Evolutionary conservation across 2,113 vertebrate genomes (phyloP), one percentile per base, ranked within the genome.

Genomic region (Zonotrichia leucophrys): DNA sequence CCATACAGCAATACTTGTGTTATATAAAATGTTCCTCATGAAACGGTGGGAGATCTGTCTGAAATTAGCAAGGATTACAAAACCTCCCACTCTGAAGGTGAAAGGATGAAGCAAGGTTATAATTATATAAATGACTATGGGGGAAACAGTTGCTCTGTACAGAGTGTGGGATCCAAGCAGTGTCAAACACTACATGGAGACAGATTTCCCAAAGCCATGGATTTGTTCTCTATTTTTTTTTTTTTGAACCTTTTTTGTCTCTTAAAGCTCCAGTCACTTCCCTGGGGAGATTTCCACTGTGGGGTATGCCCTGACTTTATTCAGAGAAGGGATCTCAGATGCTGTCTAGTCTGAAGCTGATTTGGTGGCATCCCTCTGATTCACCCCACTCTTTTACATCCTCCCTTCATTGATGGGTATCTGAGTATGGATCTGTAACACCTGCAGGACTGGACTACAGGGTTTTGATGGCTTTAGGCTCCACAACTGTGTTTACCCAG

Each of bases 121-220:
- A 93, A 97, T 96, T 96, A 96, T 62, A 96, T 96, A 96, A 95
- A 96, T 89, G 66, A 95, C 91, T 95, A 92, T 92, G 90, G 87
- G 90, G 67, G 70, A 96, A 97, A 94, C 92, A 84, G 91, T 95
- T 94, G 68, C 68, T 92, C 76, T 89, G 55, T 92, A 31, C 7
- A 42, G 64, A 79, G 77, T 90, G 87, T 95, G 83, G 84, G 95
- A 95, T 89, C 66, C 81, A 78, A 92, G 76, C 69, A 90, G 93
- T 74, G 69, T 87, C 3, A 3, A 96, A 75, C 77, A 80, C 23
- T 77, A 63, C 25, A 60, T 69, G 33, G 68, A 93, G 39, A 78
- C 66, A 93, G 82, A 66, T 90, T 88, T 92, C 66, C 75, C 46
- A 25, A 83, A 96, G 44, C 19, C 44, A 78, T 1, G 5, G 47